Conservation (phyloP, 2,888 invertebrate genomes). For the Eudasyphora cyanicolor region DNA sequence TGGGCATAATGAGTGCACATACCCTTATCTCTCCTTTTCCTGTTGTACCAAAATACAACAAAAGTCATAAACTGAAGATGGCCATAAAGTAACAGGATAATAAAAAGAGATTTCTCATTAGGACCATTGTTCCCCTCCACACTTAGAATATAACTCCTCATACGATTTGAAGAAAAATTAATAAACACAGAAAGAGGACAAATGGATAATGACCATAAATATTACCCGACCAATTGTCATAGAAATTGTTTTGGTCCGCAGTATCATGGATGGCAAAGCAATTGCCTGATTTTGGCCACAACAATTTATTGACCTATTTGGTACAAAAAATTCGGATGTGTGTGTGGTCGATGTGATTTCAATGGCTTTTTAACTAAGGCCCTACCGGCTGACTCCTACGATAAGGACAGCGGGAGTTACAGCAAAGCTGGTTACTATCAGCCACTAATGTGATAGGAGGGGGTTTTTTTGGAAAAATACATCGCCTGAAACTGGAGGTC, state of each 20-base stretch:
- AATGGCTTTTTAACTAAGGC: neutral
- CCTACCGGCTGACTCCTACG: neutral
- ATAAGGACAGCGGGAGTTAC: neutral
- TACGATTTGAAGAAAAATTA: neutral
- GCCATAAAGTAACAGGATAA: neutral
- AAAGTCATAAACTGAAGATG: neutral
- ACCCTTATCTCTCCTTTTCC: too few relatives aligned
- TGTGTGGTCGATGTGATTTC: neutral
- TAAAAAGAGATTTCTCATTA: neutral
- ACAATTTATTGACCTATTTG: conserved; percentile 9
- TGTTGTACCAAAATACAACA: too few relatives aligned
- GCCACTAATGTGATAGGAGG: neutral
- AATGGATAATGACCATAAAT: neutral
- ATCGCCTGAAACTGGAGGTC: too few relatives aligned
- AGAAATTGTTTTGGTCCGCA: neutral
- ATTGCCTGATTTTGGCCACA: neutral
- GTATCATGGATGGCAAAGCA: neutral
- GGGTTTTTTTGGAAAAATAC: neutral
- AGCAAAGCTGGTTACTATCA: neutral
- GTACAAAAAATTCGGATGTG: neutral
- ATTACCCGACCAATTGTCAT: neutral
- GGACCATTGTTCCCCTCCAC: neutral
- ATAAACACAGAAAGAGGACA: neutral
- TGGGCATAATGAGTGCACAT: too few relatives aligned
- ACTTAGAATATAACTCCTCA: too few relatives aligned